A percentile compares a stretch with the other conserved stretches of the same genome.
phyloP scores from a whole-genome alignment of 1,140 invertebrate species.

The Mactra quadrangularis region DNA sequence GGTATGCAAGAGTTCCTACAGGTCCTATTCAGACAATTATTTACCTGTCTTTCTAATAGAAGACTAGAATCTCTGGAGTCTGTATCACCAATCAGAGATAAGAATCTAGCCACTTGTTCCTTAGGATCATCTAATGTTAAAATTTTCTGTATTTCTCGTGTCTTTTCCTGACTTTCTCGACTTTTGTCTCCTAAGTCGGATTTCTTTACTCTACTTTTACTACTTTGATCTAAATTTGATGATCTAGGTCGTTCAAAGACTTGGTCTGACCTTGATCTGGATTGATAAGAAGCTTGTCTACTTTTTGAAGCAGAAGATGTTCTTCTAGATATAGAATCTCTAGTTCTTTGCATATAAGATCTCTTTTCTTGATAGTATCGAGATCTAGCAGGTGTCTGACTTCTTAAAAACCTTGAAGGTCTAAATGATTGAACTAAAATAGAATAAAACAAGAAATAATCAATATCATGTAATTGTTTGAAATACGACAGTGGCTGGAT shows the following conservation, averaged over 20 bases:
- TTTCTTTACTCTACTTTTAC: not conserved
- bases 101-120: constrained; percentile 44
- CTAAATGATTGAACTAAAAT: not conserved
- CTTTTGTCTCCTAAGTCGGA: not conserved
- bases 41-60: no score
- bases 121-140: constrained; percentile 55
- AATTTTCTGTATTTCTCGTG: constrained; percentile 60
- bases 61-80: not conserved
- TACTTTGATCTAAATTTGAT: not conserved
- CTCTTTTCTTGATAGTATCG: not conserved
- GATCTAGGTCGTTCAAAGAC: constrained; percentile 1
- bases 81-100: constrained; percentile 24
- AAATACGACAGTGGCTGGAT: no score
- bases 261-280: constrained; percentile 13
- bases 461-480: no score
- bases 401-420: constrained; percentile 15
- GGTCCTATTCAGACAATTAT: no score
- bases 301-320: constrained; percentile 4
- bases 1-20: no score
- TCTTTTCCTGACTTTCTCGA: not conserved
- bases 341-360: not conserved
- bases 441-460: no score
- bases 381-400: constrained; percentile 12
- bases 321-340: not conserved
- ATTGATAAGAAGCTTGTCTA: constrained; percentile 12